Evolutionary conservation across 2,888 invertebrate species (phyloP).

Genomic region (Pedicia rivosa): DNA sequence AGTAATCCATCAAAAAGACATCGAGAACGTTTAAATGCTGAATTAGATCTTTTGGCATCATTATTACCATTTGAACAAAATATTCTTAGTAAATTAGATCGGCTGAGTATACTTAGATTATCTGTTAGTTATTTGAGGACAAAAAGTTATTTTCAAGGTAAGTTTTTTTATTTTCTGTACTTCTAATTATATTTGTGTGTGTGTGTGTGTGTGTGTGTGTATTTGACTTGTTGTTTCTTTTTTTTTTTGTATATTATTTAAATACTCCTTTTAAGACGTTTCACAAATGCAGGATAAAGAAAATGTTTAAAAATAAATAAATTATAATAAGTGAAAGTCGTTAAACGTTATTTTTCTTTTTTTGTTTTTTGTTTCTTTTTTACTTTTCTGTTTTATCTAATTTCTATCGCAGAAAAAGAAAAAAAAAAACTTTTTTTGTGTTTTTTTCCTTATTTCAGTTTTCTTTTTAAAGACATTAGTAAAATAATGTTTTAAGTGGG

Average conservation of each 20-base stretch:
- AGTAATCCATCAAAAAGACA: constrained; percentile 98
- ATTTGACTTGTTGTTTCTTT: neutral
- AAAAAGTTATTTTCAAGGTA: constrained; percentile 99
- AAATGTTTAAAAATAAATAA: no score
- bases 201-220: no score
- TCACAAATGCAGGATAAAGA: neutral
- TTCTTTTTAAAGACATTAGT: no score
- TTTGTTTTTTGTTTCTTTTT: neutral
- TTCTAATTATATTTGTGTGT: no score
- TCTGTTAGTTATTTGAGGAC: constrained; percentile 97
- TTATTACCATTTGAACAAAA: constrained; percentile 93
- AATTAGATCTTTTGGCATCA: constrained; percentile 91
- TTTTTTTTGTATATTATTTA: neutral
- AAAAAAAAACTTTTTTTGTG: no score
- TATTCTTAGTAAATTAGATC: constrained; percentile 93
- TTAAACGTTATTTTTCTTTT: neutral
- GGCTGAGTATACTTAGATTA: constrained; percentile 91
- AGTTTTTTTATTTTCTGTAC: no score
- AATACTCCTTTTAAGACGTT: neutral
- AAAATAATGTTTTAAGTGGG: no score
- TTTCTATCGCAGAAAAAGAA: no score
- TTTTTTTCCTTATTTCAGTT: no score
- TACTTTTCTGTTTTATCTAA: no score
- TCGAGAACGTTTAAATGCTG: constrained; percentile 93
- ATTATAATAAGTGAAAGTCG: no score